These are phyloP conservation scores for Rhogogaster chlorosoma DNA, from an alignment of 2,888 invertebrate species.

Conservation along the genomic window DNA sequence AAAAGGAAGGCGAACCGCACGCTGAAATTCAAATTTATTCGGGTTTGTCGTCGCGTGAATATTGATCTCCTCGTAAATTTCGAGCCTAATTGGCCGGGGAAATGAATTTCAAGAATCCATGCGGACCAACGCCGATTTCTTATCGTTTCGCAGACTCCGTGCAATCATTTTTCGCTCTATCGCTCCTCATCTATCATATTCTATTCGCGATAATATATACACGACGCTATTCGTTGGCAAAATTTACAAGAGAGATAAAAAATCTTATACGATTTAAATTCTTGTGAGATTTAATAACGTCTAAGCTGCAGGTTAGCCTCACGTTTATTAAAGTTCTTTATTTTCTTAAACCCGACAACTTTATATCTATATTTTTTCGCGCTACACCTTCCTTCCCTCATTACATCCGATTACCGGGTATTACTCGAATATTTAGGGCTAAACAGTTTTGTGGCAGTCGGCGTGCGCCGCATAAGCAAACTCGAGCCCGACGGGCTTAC, in stretches of 20 bases:
- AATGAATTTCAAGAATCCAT: conserved; percentile 6
- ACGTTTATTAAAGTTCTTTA: background rate
- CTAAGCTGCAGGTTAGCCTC: background rate
- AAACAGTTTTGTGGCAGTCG: conserved; percentile 65
- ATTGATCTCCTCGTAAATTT: conserved; percentile 46
- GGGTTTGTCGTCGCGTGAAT: conserved; percentile 31
- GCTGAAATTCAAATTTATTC: conserved; percentile 36
- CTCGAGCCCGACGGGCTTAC: conserved; percentile 53
- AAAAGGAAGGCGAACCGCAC: background rate
- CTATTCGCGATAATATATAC: background rate
- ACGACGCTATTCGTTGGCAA: background rate
- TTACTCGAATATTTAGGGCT: conserved; percentile 72
- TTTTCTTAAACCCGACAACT: background rate
- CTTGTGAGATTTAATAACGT: background rate
- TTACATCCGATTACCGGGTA: conserved; percentile 71
- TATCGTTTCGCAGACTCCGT: background rate
- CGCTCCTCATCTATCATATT: background rate
- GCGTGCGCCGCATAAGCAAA: conserved; percentile 68
- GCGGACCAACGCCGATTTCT: background rate
- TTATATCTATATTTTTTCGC: background rate
- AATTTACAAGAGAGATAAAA: background rate
- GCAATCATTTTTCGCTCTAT: background rate
- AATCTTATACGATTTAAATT: background rate
- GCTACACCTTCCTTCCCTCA: conserved; percentile 59
- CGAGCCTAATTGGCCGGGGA: background rate